Evolutionary conservation across 2,113 vertebrate genomes (phyloP).

Genomic region (Xiphias gladius): DNA sequence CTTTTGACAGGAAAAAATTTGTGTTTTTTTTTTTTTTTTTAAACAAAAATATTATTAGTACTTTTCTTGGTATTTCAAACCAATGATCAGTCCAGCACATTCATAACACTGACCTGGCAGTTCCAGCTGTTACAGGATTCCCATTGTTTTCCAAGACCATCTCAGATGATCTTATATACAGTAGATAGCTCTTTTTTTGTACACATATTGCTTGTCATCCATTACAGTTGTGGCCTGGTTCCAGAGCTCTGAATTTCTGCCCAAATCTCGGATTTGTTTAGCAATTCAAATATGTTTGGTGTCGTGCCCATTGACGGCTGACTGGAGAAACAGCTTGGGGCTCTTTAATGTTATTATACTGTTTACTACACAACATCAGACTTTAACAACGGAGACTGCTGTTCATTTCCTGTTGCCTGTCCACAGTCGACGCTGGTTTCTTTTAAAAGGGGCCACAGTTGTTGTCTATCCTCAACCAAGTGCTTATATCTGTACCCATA

Average conservation of each 20-base stretch:
- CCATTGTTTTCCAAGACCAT: slow-evolving; percentile 1
- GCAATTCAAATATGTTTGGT: not conserved
- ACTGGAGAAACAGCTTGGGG: not conserved
- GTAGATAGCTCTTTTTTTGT: not conserved
- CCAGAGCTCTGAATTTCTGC: not conserved
- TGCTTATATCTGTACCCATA: not conserved
- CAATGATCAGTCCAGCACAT: not conserved
- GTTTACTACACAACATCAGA: not conserved
- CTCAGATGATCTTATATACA: not conserved
- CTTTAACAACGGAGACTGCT: not conserved
- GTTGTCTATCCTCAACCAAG: not conserved
- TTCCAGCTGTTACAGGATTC: not conserved
- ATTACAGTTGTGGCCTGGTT: not conserved
- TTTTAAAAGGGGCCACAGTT: not conserved
- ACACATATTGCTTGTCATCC: not conserved
- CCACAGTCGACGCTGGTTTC: not conserved
- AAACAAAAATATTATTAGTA: slow-evolving; percentile 12
- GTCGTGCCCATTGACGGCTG: not conserved
- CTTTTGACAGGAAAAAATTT: slow-evolving; percentile 9
- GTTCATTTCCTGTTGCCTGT: not conserved
- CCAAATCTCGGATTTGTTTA: not conserved
- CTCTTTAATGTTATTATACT: not conserved
- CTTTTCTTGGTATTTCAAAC: slow-evolving; percentile 1
- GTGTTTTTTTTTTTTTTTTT: not conserved
- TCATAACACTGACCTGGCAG: not conserved